Evolutionary conservation across 2,113 vertebrate species (phyloP), one percentile per base, ranked within the genome.

Genomic region (Corvus hawaiiensis): DNA sequence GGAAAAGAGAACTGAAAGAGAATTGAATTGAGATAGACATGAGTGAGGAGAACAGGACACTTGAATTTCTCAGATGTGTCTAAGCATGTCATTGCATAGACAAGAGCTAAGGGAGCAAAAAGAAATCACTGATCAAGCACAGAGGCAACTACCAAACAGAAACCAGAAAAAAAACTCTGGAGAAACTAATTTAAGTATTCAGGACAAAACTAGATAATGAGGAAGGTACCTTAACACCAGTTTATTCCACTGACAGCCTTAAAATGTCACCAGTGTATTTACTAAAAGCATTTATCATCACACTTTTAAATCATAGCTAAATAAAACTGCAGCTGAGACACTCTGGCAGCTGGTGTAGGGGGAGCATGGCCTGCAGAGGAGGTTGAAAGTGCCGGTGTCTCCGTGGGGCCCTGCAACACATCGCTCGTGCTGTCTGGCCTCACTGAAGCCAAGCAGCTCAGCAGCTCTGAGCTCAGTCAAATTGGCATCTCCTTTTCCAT

Each of bases 1-100:
- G 85, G 85, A 92, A 90, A 96, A 91, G 82, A 91, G 90, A 90
- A 90, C 69, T 92, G 94, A 97, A 95, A 72, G 88, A 84, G 88
- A 92, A 92, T 89, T 75, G 83, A 92, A 93, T 93, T 95, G 93
- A 85, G 87, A 71, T 68, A 92, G 93, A 93, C 92, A 41, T 83
- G 96, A 96, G 94, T 64, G 90, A 93, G 80, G 41, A 86, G 85
- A 92, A 84, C 0, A 27, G 94, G 93, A 90, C 77, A 54, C 87
- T 74, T 89, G 94, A 88, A 84, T 96, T 94, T 93, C 82, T 96
- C 83, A 90, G 68, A 74, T 88, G 90, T 95, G 85, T 90, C 94
- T 93, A 92, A 96, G 93, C 79, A 58, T 95, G 93, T 89, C 83
- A 81, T 89, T 72, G 86, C 41, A 46, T 13, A 90, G 90, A 81